These are phyloP conservation scores for Poeciliopsis paucimaculata DNA, from an alignment of 2,797 vertebrate genomes.

Conservation along the genomic window DNA sequence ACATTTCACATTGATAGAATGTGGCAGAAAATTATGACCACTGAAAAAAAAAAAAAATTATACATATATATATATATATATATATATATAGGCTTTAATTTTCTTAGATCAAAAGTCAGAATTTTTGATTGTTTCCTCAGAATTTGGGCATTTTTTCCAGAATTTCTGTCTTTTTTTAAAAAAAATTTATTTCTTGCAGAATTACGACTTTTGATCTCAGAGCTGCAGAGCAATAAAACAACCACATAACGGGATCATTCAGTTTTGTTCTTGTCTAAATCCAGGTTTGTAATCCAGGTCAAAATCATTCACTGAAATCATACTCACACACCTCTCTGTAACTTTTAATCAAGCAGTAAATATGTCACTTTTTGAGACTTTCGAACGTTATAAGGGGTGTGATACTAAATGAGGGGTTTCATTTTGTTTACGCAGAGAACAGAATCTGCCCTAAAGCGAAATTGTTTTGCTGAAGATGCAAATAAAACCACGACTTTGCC, in stretches of 20 bases:
- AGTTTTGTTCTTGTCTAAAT: conserved; percentile 63
- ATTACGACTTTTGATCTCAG: no score
- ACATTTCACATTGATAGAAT: no score
- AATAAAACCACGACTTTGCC: conserved; percentile 18
- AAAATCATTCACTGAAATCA: conserved; percentile 41
- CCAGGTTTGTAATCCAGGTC: conserved; percentile 28
- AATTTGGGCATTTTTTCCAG: no score
- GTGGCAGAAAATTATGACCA: no score
- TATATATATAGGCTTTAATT: no score
- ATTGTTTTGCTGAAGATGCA: conserved; percentile 16
- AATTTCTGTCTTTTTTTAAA: no score
- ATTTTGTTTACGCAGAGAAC: conserved; percentile 29
- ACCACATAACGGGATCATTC: conserved; percentile 40
- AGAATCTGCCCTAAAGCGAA: conserved; percentile 42
- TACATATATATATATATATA: no score
- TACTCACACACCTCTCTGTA: conserved; percentile 37
- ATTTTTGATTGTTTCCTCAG: no score
- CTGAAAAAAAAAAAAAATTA: no score
- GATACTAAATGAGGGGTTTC: conserved; percentile 23
- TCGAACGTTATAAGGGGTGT: conserved; percentile 60
- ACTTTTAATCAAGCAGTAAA: conserved; percentile 72
- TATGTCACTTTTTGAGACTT: conserved; percentile 66
- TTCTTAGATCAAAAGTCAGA: no score
- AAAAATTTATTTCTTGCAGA: no score
- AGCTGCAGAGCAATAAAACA: conserved; percentile 11